Conservation (phyloP, 1,140 invertebrate genomes). For the Halyomorpha halys region DNA sequence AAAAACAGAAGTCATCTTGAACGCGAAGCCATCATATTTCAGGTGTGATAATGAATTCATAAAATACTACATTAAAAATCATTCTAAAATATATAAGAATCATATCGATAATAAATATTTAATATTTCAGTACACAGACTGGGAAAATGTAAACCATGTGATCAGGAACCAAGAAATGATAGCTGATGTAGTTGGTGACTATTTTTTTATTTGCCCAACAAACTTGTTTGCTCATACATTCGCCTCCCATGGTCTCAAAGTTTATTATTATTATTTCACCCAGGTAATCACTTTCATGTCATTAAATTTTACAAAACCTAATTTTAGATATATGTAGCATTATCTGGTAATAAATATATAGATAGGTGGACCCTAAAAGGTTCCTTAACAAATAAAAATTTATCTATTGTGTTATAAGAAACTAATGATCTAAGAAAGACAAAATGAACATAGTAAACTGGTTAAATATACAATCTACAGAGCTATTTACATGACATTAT, state of each 20-base stretch:
- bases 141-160: slow-evolving; percentile 71
- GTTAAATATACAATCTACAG: no score
- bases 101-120: slow-evolving; percentile 11
- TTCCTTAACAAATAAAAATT: no score
- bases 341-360: no score
- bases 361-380: no score
- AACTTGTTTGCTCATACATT: slow-evolving; percentile 79
- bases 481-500: no score
- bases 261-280: slow-evolving; percentile 89
- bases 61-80: neutral
- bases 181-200: slow-evolving; percentile 80
- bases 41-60: slow-evolving; percentile 43
- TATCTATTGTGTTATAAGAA: no score
- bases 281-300: slow-evolving; percentile 50
- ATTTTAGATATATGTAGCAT: no score
- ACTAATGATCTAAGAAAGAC: no score
- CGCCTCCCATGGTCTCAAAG: slow-evolving; percentile 64
- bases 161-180: slow-evolving; percentile 74
- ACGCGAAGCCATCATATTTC: slow-evolving; percentile 80
- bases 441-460: no score
- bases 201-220: slow-evolving; percentile 87
- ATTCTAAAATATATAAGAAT: no score
- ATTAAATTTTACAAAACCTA: no score
- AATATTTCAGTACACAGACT: slow-evolving; percentile 74
- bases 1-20: slow-evolving; percentile 72